Evolutionary conservation across 1,140 invertebrate species (phyloP).

Genomic region (Neelides sp.): DNA sequence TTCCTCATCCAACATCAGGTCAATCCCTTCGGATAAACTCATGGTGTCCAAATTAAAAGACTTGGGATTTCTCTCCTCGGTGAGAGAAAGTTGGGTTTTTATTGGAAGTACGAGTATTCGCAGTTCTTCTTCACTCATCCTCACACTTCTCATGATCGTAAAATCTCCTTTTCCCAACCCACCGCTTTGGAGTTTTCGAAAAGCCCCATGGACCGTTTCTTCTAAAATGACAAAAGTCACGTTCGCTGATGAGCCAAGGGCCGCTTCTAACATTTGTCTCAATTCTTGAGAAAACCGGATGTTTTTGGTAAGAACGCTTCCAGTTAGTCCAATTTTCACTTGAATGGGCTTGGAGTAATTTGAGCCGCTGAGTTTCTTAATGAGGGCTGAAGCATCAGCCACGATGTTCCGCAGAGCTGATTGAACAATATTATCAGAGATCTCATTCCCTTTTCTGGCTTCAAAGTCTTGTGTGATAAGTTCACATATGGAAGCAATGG

Average conservation of each 20-base stretch:
- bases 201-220: slow-evolving; percentile 13
- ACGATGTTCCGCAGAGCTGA: slow-evolving; percentile 9
- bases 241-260: not conserved
- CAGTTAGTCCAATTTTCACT: slow-evolving; percentile 23
- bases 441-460: slow-evolving; percentile 7
- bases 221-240: not conserved
- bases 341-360: not conserved
- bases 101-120: slow-evolving; percentile 13
- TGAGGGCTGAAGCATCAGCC: slow-evolving; percentile 9
- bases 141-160: not conserved
- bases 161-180: not conserved
- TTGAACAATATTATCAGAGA: not conserved
- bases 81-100: slow-evolving; percentile 12
- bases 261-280: not conserved
- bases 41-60: slow-evolving; percentile 22
- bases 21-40: slow-evolving; percentile 11
- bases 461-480: slow-evolving; percentile 9
- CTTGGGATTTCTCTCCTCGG: slow-evolving; percentile 19
- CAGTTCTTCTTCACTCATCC: not conserved
- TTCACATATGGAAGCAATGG: slow-evolving; percentile 16
- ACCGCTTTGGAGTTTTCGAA: not conserved
- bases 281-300: slow-evolving; percentile 8
- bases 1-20: slow-evolving; percentile 25
- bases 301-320: slow-evolving; percentile 22
- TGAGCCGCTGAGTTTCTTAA: slow-evolving; percentile 6